phyloP scores from a whole-genome alignment of 2,888 invertebrate species.

The Villa cingulata region DNA sequence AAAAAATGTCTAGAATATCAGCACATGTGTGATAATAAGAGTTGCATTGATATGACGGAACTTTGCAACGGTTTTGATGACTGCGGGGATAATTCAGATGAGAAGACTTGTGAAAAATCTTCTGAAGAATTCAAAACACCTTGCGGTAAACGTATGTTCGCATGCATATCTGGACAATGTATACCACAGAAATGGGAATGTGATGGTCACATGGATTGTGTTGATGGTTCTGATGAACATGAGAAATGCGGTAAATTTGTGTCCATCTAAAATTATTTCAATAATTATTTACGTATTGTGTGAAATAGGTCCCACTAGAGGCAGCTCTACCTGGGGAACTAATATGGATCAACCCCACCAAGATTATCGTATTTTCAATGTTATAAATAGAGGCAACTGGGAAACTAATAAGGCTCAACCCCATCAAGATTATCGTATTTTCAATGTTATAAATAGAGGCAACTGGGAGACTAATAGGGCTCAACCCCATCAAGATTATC shows the following conservation, averaged over 20 bases:
- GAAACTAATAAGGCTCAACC: too few relatives aligned
- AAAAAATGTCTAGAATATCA: slow-evolving; percentile 36
- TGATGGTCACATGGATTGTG: slow-evolving; percentile 59
- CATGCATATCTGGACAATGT: slow-evolving; percentile 55
- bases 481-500: too few relatives aligned
- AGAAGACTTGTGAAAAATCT: slow-evolving; percentile 34
- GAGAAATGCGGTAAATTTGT: too few relatives aligned
- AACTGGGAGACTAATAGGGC: too few relatives aligned
- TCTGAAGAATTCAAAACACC: slow-evolving; percentile 13
- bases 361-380: too few relatives aligned
- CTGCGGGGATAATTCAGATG: slow-evolving; percentile 46
- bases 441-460: too few relatives aligned
- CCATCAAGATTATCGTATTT: too few relatives aligned
- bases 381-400: too few relatives aligned
- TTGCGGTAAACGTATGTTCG: slow-evolving; percentile 41
- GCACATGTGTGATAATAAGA: slow-evolving; percentile 39
- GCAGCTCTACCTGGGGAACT: too few relatives aligned
- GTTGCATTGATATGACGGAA: slow-evolving; percentile 38
- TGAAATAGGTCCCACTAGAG: slow-evolving; percentile 40
- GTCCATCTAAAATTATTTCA: too few relatives aligned
- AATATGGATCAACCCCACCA: too few relatives aligned
- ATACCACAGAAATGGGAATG: slow-evolving; percentile 54
- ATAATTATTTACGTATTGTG: slow-evolving; percentile 29
- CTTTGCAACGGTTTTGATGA: slow-evolving; percentile 42
- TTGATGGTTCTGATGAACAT: slow-evolving; percentile 59